Evolutionary conservation across 2,888 invertebrate genomes (phyloP).

Genomic region (Camponotus fellah): DNA sequence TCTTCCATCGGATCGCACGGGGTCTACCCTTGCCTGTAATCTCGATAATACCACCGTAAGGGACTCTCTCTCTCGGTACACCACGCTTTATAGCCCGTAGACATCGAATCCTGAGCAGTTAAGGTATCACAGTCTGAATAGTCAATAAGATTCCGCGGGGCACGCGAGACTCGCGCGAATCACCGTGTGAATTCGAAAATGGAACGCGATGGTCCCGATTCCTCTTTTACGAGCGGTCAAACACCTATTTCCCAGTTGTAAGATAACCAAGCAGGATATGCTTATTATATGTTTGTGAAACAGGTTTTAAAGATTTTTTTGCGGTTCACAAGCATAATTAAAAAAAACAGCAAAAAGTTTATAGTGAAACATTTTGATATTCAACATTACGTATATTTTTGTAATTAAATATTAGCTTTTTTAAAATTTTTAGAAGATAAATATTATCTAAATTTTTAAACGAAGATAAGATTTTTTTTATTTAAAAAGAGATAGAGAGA

Average conservation of each 20-base stretch:
- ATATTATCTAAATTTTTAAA: neutral
- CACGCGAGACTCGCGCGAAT: constrained; percentile 77
- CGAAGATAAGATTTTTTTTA: neutral
- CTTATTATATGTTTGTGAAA: neutral
- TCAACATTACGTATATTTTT: neutral
- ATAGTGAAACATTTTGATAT: neutral
- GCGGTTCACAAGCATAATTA: neutral
- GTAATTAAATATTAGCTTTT: neutral
- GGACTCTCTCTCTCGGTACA: constrained; percentile 70
- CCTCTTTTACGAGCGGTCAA: neutral
- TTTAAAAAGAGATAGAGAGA: neutral
- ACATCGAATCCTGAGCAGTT: constrained; percentile 81
- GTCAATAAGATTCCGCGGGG: constrained; percentile 78
- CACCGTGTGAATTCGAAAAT: constrained; percentile 75
- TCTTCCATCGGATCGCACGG: constrained; percentile 49
- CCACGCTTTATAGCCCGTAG: constrained; percentile 81
- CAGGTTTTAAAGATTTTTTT: neutral
- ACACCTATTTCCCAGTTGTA: neutral
- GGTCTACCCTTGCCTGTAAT: constrained; percentile 76
- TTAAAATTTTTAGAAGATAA: neutral
- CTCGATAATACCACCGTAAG: constrained; percentile 81
- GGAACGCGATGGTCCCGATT: constrained; percentile 54
- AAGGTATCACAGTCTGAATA: constrained; percentile 80
- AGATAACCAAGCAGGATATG: neutral
- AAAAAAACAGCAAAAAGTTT: neutral